Conservation (phyloP, 2,888 invertebrate genomes). For the Perizoma affinitatum region DNA sequence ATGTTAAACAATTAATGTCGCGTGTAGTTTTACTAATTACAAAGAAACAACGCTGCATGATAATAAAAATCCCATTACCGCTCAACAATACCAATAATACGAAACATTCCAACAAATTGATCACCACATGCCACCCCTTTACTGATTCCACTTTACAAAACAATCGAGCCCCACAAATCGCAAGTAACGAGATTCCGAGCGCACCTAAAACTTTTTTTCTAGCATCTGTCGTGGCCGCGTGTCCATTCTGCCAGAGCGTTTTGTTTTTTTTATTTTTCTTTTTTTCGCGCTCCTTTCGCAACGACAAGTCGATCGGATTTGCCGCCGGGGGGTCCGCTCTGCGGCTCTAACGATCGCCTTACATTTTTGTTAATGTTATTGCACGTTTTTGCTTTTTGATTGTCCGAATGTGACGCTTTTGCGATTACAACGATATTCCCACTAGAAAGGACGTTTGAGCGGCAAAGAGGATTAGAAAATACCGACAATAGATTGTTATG, state of each 20-base stretch:
- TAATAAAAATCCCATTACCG: slow-evolving; percentile 24
- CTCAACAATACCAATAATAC: slow-evolving; percentile 21
- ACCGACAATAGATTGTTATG: slow-evolving; percentile 48
- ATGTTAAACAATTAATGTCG: too few species aligned
- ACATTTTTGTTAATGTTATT: slow-evolving; percentile 63
- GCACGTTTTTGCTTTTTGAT: slow-evolving; percentile 70
- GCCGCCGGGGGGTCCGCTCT: slow-evolving; percentile 73
- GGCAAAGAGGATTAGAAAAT: slow-evolving; percentile 61
- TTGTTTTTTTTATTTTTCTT: slow-evolving; percentile 50
- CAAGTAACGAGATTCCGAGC: slow-evolving; percentile 65
- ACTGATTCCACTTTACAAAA: slow-evolving; percentile 61
- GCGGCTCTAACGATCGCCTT: slow-evolving; percentile 70
- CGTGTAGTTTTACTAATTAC: too few species aligned
- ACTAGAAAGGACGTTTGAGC: slow-evolving; percentile 58
- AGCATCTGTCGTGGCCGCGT: slow-evolving; percentile 78
- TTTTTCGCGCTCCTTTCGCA: slow-evolving; percentile 60
- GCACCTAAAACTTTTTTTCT: slow-evolving; percentile 51
- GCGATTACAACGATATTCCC: slow-evolving; percentile 62
- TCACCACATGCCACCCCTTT: slow-evolving; percentile 50
- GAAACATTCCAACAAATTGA: slow-evolving; percentile 32
- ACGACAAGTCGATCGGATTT: slow-evolving; percentile 72
- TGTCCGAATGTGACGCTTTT: slow-evolving; percentile 78
- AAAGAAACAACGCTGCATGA: not conserved
- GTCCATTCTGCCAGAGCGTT: slow-evolving; percentile 59
- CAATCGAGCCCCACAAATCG: slow-evolving; percentile 61